A percentile compares a stretch with the other conserved stretches of the same genome.
phyloP scores from a whole-genome alignment of 2,888 invertebrate species.

The Hirtodrosophila histrioides region DNA sequence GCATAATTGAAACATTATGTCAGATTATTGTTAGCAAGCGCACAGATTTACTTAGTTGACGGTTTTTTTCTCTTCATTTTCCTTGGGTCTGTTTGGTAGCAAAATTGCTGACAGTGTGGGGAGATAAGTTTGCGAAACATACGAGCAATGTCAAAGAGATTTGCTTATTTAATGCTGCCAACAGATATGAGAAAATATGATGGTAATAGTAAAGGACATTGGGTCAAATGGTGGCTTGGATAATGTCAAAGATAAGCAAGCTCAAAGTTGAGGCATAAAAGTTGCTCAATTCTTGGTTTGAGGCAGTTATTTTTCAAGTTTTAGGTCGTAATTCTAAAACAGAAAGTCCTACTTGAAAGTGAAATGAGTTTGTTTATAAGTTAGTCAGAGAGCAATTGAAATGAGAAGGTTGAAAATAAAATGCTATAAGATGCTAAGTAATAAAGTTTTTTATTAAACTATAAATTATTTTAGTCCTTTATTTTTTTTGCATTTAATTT shows the following conservation, averaged over 20 bases:
- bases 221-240: conserved; percentile 35
- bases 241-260: conserved; percentile 53
- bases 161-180: conserved; percentile 50
- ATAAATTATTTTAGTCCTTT: too few relatives aligned
- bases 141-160: conserved; percentile 63
- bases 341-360: neutral
- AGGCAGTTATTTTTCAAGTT: neutral
- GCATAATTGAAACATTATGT: conserved; percentile 82
- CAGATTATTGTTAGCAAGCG: conserved; percentile 81
- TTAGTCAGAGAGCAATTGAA: too few relatives aligned
- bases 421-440: too few relatives aligned
- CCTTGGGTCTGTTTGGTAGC: conserved; percentile 17
- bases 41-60: conserved; percentile 76
- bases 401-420: too few relatives aligned
- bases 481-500: too few relatives aligned
- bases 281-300: conserved; percentile 8
- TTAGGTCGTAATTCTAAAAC: conserved; percentile 9
- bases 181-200: conserved; percentile 60
- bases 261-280: conserved; percentile 26
- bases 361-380: too few relatives aligned
- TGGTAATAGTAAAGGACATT: conserved; percentile 34
- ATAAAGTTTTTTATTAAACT: too few relatives aligned
- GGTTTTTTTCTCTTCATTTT: conserved; percentile 42
- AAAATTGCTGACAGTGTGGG: conserved; percentile 27
- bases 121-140: conserved; percentile 50